Conservation (phyloP, 2,888 invertebrate species). For the Syritta pipiens region DNA sequence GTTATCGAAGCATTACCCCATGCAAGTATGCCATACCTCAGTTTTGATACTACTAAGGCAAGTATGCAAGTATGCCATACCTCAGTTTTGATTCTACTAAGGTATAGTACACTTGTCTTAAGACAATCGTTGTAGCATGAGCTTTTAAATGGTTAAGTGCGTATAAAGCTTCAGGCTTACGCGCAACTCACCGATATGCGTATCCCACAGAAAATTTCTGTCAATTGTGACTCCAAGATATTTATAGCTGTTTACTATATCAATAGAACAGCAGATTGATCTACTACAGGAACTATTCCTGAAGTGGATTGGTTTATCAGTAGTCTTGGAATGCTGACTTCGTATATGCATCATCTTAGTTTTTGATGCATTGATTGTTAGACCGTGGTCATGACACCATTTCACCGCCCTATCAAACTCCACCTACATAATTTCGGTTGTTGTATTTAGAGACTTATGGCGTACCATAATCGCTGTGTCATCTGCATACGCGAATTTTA, state of each 20-base stretch:
- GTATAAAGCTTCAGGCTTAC: neutral
- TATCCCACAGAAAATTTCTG: neutral
- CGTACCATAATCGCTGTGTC: slow-evolving; percentile 4
- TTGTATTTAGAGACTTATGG: neutral
- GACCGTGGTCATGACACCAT: neutral
- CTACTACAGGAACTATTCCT: neutral
- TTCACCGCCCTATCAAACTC: neutral
- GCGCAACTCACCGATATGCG: neutral
- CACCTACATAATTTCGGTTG: neutral
- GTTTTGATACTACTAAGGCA: neutral
- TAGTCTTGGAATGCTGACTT: neutral
- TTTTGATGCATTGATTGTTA: neutral
- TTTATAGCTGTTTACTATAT: neutral
- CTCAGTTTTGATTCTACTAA: neutral
- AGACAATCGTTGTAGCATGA: neutral
- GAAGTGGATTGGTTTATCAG: neutral
- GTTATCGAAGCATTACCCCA: neutral
- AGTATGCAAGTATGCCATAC: neutral
- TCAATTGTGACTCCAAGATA: neutral
- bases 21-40: neutral
- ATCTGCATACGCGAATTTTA: slow-evolving; percentile 3
- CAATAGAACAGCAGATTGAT: neutral
- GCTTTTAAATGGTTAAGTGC: neutral
- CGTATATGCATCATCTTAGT: neutral
- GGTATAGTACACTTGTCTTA: neutral